Base-by-base conservation (phyloP, 2,797 vertebrate genomes). In the Falco biarmicus region DNA sequence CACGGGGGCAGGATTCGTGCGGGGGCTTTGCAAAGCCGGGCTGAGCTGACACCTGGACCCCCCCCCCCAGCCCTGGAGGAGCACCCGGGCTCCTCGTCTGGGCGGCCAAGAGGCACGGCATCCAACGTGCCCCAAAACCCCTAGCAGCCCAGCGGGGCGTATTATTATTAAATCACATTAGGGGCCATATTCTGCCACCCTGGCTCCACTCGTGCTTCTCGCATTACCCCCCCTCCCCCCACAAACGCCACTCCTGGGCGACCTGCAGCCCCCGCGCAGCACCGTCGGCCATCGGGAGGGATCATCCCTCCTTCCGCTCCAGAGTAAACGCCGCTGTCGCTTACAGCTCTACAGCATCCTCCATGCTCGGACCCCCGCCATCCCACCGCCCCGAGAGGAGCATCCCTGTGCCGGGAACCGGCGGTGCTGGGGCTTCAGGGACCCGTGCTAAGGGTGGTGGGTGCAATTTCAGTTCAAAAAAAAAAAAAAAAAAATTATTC, bases 1-100 rank as follows among this genome's bases (percentile, higher is more conserved):
- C 11, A 41, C 5, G 2, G 41, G 12, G 63, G 29, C 41, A 28
- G 41, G 57, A 10, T 20, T 19, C 37, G 10, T 0, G 22, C 1
- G 2, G 20, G 4, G 79, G 8, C 64, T 61, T 20, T 25, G 18
- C 25, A 6, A 14, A 26, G n/a, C 2, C 25, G 1, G 53, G 69
- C 78, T 22, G 29, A 5, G 6, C 20, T 6, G 25, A 19, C 26
- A 13, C 0, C 2, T 1, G 14, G 28, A 3, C 0, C 0, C 18
- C 39, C 50, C 34, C 34, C 6, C 31, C 29, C 28, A 4, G 7
- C 43, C 45, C 78, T 6, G 20, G 11, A n/a, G 31, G 13, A 60
- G 34, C 47, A 15, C 7, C 45, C 2, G 0, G 8, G 50, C 29
- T 57, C 64, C 68, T n/a, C 4, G 2, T 3, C 3, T 10, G 13